A percentile compares a stretch with the other conserved stretches of the same genome.
Conservation (phyloP, 2,797 vertebrate genomes). For the Mormyrops attenuatus region DNA sequence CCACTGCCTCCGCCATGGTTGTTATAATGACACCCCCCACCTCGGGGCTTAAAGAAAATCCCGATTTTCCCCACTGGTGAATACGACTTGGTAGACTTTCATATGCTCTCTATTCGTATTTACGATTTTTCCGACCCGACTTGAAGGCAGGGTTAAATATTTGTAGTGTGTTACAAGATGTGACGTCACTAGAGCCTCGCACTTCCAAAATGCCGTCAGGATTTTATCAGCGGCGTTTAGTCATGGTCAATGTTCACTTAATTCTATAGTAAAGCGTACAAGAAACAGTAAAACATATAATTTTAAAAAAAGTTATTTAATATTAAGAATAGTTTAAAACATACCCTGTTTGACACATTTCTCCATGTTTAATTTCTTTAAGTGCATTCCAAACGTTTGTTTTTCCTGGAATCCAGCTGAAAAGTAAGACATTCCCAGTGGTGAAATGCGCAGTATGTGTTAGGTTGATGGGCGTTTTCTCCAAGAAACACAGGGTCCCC, state of each 20-base stretch:
- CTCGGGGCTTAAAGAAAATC: background rate
- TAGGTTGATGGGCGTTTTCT: background rate
- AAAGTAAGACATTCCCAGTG: background rate
- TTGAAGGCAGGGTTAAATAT: background rate
- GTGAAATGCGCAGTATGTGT: background rate
- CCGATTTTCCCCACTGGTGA: background rate
- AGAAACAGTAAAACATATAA: background rate
- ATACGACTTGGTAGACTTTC: background rate
- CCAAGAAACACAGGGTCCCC: background rate
- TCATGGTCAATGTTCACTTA: background rate
- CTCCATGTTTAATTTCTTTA: background rate
- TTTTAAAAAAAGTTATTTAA: background rate
- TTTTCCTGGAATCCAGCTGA: background rate
- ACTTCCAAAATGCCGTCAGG: background rate
- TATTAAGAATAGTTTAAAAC: conserved; percentile 12
- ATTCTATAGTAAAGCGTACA: background rate
- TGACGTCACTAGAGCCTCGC: background rate
- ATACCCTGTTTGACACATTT: conserved; percentile 20
- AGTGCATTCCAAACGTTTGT: background rate
- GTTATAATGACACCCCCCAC: too few relatives aligned
- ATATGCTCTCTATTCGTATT: background rate
- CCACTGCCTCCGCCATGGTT: too few relatives aligned
- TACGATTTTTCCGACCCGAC: background rate
- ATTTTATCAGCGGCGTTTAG: background rate
- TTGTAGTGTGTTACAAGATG: background rate